Conservation (phyloP, 2,113 vertebrate genomes). For the Neotragus moschatus region DNA sequence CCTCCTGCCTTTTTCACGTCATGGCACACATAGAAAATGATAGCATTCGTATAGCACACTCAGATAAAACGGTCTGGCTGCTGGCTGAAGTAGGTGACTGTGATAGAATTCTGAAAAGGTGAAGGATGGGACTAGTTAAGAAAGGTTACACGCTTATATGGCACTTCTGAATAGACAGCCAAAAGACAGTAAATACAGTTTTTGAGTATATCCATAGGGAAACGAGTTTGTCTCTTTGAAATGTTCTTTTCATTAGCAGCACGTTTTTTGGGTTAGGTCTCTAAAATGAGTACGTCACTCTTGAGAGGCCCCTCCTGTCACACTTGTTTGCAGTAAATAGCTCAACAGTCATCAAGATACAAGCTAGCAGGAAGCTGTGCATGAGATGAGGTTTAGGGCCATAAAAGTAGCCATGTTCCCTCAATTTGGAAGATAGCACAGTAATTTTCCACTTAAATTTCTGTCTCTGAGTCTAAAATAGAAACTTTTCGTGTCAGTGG, state of each 20-base stretch:
- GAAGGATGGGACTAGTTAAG: not conserved
- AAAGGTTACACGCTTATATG: not conserved
- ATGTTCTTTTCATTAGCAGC: constrained; percentile 54
- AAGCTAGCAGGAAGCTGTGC: constrained; percentile 36
- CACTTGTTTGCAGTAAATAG: constrained; percentile 53
- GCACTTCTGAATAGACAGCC: not conserved
- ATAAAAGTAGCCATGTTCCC: constrained; percentile 52
- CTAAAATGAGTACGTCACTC: constrained; percentile 27
- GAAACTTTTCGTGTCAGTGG: constrained; percentile 7
- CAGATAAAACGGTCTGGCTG: not conserved
- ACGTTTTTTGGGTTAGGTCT: constrained; percentile 42
- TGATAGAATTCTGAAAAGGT: not conserved
- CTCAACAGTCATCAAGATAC: constrained; percentile 40
- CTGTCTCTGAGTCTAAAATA: constrained; percentile 10
- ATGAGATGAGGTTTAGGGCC: constrained; percentile 27
- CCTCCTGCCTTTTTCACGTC: not conserved
- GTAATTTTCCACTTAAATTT: constrained; percentile 53
- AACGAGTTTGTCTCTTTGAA: constrained; percentile 23
- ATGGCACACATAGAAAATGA: not conserved
- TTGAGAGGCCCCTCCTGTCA: constrained; percentile 33
- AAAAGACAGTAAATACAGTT: not conserved
- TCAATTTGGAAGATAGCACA: constrained; percentile 53
- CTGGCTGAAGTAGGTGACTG: not conserved
- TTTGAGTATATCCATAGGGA: not conserved
- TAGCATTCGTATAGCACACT: not conserved